Conservation (phyloP, 2,797 vertebrate genomes). For the Neoniphon sammara region DNA sequence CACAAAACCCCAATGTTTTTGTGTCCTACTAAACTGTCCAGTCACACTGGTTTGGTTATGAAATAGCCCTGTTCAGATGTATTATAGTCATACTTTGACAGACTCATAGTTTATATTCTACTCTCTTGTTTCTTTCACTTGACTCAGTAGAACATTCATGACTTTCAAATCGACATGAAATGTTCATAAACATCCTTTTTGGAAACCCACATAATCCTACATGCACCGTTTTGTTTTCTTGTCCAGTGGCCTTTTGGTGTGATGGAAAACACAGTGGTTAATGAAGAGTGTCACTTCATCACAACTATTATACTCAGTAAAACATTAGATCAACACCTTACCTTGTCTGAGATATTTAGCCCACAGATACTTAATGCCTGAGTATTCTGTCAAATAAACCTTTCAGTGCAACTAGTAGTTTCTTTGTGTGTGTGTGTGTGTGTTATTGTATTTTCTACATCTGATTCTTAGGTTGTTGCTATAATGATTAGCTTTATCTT, state of each 20-base stretch:
- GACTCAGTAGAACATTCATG: too few species aligned
- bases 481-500: too few species aligned
- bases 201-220: background rate
- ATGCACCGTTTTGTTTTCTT: background rate
- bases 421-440: background rate
- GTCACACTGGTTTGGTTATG: slow-evolving; percentile 12
- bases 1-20: background rate
- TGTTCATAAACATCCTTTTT: slow-evolving; percentile 8
- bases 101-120: background rate
- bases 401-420: slow-evolving; percentile 11
- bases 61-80: slow-evolving; percentile 28
- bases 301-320: background rate
- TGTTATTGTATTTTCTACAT: background rate
- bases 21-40: background rate
- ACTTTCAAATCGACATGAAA: too few species aligned
- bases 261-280: background rate
- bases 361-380: slow-evolving; percentile 29
- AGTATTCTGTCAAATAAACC: slow-evolving; percentile 53
- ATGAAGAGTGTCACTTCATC: background rate
- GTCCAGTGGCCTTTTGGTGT: background rate
- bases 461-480: too few species aligned
- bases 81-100: background rate
- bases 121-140: background rate
- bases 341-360: slow-evolving; percentile 5
- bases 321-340: background rate